These are phyloP conservation scores for Dasypogon diadema DNA, from an alignment of 2,888 invertebrate species.

Conservation along the genomic window DNA sequence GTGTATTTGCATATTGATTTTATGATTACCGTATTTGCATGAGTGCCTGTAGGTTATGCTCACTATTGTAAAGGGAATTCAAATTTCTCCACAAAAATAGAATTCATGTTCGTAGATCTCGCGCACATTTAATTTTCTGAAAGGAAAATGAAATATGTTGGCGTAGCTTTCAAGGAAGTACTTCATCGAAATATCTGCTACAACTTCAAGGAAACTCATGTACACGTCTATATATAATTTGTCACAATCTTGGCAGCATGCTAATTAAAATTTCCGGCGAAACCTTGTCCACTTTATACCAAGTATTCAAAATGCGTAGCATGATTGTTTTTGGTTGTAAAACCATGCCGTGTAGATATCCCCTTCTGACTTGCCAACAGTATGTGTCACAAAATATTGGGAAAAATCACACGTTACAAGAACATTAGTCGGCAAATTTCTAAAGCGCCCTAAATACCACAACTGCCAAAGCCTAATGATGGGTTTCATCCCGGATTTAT, in stretches of 20 bases:
- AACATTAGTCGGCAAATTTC: neutral
- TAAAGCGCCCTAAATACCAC: neutral
- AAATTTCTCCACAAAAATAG: neutral
- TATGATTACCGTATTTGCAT: neutral
- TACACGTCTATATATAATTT: too few relatives aligned
- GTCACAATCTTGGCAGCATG: too few relatives aligned
- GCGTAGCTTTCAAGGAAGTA: too few relatives aligned
- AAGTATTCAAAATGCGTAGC: too few relatives aligned
- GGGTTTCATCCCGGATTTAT: conserved; percentile 2
- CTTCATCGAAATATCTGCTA: too few relatives aligned
- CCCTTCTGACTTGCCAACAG: neutral
- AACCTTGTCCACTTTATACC: too few relatives aligned
- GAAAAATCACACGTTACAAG: neutral
- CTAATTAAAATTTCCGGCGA: too few relatives aligned
- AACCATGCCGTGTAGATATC: neutral
- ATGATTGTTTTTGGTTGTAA: too few relatives aligned
- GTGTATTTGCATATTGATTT: neutral
- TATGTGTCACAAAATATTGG: neutral
- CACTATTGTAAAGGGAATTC: neutral
- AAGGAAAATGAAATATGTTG: neutral
- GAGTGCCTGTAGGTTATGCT: neutral
- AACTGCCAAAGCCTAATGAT: neutral
- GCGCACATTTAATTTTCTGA: neutral
- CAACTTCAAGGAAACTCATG: too few relatives aligned
- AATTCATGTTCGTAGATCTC: neutral